These are phyloP conservation scores for Apostichopus parvimensis DNA, from an alignment of 35 echinoderm and acorn worm species.

Conservation along the genomic window DNA sequence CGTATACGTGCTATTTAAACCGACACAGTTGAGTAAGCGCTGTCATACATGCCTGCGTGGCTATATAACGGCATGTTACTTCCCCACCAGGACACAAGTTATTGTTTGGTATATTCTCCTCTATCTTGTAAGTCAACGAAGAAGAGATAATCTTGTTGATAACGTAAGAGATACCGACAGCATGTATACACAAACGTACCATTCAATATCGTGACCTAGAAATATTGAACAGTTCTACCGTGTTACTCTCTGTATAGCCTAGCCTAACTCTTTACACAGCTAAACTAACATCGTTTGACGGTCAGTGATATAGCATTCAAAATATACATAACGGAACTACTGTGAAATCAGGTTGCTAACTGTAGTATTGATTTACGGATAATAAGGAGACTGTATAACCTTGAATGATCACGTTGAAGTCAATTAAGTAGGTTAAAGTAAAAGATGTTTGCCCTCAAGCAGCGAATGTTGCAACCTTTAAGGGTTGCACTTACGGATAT, in stretches of 20 bases:
- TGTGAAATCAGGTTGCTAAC: neutral
- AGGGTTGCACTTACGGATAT: neutral
- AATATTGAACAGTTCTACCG: neutral
- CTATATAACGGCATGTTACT: too few species aligned
- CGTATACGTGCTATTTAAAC: neutral
- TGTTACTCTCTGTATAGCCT: neutral
- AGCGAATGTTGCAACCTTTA: too few species aligned
- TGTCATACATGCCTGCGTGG: neutral
- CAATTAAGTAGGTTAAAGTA: conserved; percentile 14
- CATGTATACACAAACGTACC: neutral
- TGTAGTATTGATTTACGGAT: conserved; percentile 20
- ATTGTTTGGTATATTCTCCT: neutral
- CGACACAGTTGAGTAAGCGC: neutral
- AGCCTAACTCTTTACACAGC: too few species aligned
- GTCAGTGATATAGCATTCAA: too few species aligned
- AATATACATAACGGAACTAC: too few species aligned
- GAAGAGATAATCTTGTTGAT: neutral
- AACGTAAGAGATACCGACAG: neutral
- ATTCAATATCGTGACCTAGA: neutral
- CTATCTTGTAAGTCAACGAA: neutral
- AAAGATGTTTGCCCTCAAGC: too few species aligned
- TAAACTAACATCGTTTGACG: too few species aligned
- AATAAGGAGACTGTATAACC: neutral
- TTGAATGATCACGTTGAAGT: conserved; percentile 17
- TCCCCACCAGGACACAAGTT: neutral